Evolutionary conservation across 2,888 invertebrate species (phyloP), one percentile per base, ranked within the genome.

Genomic region (Timandra comae): DNA sequence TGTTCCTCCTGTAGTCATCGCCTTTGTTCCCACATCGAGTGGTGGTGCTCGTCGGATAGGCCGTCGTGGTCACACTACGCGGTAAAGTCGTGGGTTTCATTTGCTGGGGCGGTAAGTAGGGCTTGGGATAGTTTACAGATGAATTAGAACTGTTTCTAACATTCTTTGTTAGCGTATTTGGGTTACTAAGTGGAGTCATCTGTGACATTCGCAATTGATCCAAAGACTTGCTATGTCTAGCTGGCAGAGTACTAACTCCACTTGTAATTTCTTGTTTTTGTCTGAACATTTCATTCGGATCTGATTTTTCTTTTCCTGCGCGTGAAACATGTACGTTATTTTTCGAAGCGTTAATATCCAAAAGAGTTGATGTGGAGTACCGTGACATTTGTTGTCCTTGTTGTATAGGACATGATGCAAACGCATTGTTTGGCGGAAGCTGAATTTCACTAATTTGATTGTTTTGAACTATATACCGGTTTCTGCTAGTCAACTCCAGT

Each of bases 191-290:
- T 7, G 79, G 73, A 16, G 69, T 56, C 63, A 79, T 69, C 62
- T 85, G 77, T 25, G 87, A 84, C 5, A 90, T 84, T 50, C 91
- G 89, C 27, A 94, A 71, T 52, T 94, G 93, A 69, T 95, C 95
- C 44, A 95, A 71, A 1, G 94, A 94, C 65, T 93, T 94, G 67
- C 94, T 94, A 59, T 95, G 94, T 34, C 93, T 85, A 0, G 92
- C 90, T 1, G 91, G 91, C 26, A 91, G 62, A 1, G 88, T 88
- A 25, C 82, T 88, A 6, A 86, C 80, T 19, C 86, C 87, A 41
- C 79, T 82, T 7, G 70, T 73, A 22, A 82, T 73, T 66, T 77
- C 76, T 51, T 74, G 77, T 59, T 79, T 79, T 41, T 75, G 75
- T 22, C 60, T 66, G 35, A 76, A 67, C 2, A 63, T 65, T 57